These are phyloP conservation scores for Aethes cnicana DNA, from an alignment of 2,888 invertebrate species.

Conservation along the genomic window DNA sequence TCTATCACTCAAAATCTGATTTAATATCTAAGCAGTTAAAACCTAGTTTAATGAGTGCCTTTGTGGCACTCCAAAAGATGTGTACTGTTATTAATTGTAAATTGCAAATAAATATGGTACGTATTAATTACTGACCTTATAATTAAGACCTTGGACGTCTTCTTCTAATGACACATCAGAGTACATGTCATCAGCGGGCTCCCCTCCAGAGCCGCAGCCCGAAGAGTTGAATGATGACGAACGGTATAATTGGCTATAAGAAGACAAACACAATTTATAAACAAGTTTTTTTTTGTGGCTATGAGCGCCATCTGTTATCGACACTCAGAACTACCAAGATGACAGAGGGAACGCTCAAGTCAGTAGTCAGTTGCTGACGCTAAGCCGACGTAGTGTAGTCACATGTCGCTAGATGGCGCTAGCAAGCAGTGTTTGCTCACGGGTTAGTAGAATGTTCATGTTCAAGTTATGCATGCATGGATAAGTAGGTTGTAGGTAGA, in stretches of 20 bases:
- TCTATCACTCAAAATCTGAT: too few relatives aligned
- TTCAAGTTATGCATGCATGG: too few relatives aligned
- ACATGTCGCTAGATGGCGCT: conserved; percentile 54
- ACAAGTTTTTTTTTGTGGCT: background rate
- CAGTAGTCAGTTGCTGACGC: background rate
- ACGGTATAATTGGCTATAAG: conserved; percentile 92
- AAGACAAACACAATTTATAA: conserved; percentile 35
- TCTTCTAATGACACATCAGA: conserved; percentile 96
- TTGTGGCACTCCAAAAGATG: too few relatives aligned
- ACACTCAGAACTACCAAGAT: conserved; percentile 9
- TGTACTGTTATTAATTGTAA: too few relatives aligned
- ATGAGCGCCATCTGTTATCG: conserved; percentile 47
- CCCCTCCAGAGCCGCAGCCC: conserved; percentile 94
- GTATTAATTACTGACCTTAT: conserved; percentile 88
- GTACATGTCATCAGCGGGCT: conserved; percentile 97
- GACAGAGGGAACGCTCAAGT: too few relatives aligned
- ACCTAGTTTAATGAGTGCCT: too few relatives aligned
- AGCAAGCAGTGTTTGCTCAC: background rate
- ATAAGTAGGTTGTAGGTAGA: too few relatives aligned
- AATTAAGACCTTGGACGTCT: conserved; percentile 96
- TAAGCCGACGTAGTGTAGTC: conserved; percentile 20
- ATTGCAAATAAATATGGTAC: too few relatives aligned
- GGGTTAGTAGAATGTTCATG: too few relatives aligned
- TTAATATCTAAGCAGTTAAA: too few relatives aligned
- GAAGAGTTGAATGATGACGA: conserved; percentile 97